Evolutionary conservation across 2,113 vertebrate genomes (phyloP).

Genomic region (Catharus bicknelli): DNA sequence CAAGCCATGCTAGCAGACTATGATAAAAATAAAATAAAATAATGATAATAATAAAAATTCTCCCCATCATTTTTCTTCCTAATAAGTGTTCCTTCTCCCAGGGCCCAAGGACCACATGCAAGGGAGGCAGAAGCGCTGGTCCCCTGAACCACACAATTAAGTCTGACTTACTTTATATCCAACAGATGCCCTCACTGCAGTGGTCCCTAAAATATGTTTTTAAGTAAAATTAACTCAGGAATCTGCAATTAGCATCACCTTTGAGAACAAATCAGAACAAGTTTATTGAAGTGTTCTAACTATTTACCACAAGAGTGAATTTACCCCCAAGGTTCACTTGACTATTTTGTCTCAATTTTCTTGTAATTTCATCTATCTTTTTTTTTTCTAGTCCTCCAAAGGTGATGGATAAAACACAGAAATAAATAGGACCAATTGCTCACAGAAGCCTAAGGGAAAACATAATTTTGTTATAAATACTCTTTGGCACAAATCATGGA

Average conservation of each 20-base stretch:
- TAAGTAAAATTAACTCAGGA: conserved; percentile 51
- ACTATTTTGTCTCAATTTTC: conserved; percentile 67
- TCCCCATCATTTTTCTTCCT: neutral
- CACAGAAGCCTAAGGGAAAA: conserved; percentile 61
- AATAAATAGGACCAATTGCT: conserved; percentile 70
- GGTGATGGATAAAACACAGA: conserved; percentile 69
- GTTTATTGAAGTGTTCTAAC: conserved; percentile 18
- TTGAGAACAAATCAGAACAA: conserved; percentile 41
- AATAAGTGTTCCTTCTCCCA: neutral
- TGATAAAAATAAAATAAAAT: neutral
- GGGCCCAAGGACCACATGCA: neutral
- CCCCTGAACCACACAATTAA: neutral
- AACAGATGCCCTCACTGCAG: conserved; percentile 24
- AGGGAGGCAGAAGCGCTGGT: neutral
- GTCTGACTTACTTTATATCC: neutral
- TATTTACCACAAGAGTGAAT: conserved; percentile 38
- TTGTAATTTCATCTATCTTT: conserved; percentile 59
- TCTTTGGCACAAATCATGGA: conserved; percentile 59
- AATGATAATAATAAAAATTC: neutral
- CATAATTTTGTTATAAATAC: conserved; percentile 69
- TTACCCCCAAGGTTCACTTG: conserved; percentile 41
- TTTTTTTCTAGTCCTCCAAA: conserved; percentile 54
- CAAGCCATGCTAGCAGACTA: neutral
- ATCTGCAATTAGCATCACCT: conserved; percentile 55
- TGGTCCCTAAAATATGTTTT: conserved; percentile 34